Percentiles rank a stretch among this genome's conserved stretches.
Evolutionary conservation across 2,797 vertebrate species (phyloP).

Genomic region (Staurois parvus): DNA sequence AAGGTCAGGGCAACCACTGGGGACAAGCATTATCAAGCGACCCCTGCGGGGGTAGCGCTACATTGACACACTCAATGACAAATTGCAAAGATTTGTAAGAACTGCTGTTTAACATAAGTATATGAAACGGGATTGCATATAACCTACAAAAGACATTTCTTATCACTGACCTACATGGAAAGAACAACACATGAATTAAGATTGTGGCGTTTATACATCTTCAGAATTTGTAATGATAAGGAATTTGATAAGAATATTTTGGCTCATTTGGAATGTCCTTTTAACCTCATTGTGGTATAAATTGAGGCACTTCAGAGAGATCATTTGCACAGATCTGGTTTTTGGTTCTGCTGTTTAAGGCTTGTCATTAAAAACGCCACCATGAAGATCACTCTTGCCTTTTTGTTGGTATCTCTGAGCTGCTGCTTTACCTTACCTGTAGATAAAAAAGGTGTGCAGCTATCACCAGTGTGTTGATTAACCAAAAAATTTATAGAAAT

Average conservation of each 20-base stretch:
- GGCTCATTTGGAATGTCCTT: conserved; percentile 32
- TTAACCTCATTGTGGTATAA: conserved; percentile 50
- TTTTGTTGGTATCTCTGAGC: conserved; percentile 50
- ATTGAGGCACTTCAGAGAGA: neutral
- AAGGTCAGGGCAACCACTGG: no score
- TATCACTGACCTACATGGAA: conserved; percentile 39
- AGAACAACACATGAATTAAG: neutral
- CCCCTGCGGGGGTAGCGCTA: no score
- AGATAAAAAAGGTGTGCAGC: conserved; percentile 49
- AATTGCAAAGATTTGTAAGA: neutral
- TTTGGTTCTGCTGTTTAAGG: conserved; percentile 31
- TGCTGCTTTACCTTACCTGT: conserved; percentile 46
- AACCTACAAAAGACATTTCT: neutral
- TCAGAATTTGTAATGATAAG: conserved; percentile 26
- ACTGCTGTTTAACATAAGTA: neutral
- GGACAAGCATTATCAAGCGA: no score
- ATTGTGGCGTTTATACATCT: neutral
- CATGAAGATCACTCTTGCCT: conserved; percentile 55
- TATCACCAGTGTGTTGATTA: neutral
- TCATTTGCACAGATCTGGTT: conserved; percentile 32
- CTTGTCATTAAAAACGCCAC: conserved; percentile 13
- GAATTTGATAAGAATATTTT: conserved; percentile 26
- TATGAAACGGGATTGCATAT: neutral
- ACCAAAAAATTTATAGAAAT: neutral
- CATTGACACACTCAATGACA: neutral